Conservation (phyloP, 1,140 invertebrate species). For the Eurosta solidaginis region DNA sequence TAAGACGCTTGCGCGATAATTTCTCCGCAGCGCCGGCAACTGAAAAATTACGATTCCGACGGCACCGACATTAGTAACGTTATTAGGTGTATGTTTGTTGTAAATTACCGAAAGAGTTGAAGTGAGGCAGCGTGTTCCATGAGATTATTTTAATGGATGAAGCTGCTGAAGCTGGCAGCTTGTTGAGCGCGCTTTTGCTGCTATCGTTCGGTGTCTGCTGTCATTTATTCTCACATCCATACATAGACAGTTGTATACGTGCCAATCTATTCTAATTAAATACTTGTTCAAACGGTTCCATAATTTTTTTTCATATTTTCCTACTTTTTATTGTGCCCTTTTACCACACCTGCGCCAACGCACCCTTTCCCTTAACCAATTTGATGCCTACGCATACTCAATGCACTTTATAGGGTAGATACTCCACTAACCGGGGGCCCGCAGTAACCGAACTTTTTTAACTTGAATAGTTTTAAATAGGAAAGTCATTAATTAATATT, state of each 20-base stretch:
- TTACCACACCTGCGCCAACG: neutral
- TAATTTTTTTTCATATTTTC: constrained; percentile 35
- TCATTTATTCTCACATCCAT: constrained; percentile 39
- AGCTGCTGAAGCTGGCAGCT: neutral
- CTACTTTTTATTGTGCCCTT: neutral
- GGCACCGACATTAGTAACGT: neutral
- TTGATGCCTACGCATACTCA: neutral
- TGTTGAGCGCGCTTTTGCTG: neutral
- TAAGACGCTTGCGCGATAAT: constrained; percentile 48
- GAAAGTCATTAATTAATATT: too few relatives aligned
- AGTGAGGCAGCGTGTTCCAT: too few relatives aligned
- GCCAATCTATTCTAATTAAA: constrained; percentile 30
- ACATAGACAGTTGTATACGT: constrained; percentile 35
- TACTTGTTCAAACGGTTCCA: constrained; percentile 38
- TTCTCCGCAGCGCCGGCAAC: constrained; percentile 23
- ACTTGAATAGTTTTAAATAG: too few relatives aligned
- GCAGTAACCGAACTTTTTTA: too few relatives aligned
- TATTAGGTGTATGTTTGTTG: neutral
- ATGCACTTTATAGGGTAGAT: too few relatives aligned
- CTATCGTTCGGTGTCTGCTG: neutral
- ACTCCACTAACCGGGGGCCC: too few relatives aligned
- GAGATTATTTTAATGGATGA: neutral
- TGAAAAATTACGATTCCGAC: neutral
- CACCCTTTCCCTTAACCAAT: neutral
- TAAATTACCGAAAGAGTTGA: too few relatives aligned